Conservation (phyloP, 2,888 invertebrate species). For the Ectemnius lituratus region DNA sequence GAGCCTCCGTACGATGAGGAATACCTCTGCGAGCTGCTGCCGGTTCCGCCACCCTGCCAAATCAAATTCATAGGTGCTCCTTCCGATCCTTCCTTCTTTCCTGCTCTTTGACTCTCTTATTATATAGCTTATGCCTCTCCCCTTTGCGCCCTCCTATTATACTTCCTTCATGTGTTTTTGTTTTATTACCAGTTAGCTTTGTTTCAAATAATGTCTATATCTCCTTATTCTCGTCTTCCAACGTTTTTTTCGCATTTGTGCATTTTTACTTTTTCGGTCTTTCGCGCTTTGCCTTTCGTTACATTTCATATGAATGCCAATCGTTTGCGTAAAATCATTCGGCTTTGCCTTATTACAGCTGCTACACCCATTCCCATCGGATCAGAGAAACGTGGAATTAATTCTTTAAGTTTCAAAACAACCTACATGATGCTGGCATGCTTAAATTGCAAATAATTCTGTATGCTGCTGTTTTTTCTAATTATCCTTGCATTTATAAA, state of each 20-base stretch:
- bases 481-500: constrained; percentile 51
- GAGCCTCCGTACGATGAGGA: constrained; percentile 73
- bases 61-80: constrained; percentile 74
- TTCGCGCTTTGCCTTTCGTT: constrained; percentile 47
- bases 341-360: constrained; percentile 56
- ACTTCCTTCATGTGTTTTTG: constrained; percentile 43
- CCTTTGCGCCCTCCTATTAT: constrained; percentile 42
- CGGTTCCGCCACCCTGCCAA: constrained; percentile 75
- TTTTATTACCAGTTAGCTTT: constrained; percentile 17
- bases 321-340: constrained; percentile 56
- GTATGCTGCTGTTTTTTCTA: constrained; percentile 36
- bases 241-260: constrained; percentile 11
- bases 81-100: constrained; percentile 60
- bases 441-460: constrained; percentile 38
- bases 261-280: constrained; percentile 17
- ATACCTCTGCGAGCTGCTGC: constrained; percentile 74
- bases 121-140: constrained; percentile 32
- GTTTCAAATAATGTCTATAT: constrained; percentile 25
- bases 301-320: constrained; percentile 57
- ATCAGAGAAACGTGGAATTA: constrained; percentile 54
- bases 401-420: constrained; percentile 53
- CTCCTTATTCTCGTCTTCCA: constrained; percentile 43
- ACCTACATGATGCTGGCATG: constrained; percentile 49
- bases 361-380: constrained; percentile 63
- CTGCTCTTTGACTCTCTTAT: constrained; percentile 49